phyloP scores from a whole-genome alignment of 1,140 invertebrate species.

The Paralvinella palmiformis region DNA sequence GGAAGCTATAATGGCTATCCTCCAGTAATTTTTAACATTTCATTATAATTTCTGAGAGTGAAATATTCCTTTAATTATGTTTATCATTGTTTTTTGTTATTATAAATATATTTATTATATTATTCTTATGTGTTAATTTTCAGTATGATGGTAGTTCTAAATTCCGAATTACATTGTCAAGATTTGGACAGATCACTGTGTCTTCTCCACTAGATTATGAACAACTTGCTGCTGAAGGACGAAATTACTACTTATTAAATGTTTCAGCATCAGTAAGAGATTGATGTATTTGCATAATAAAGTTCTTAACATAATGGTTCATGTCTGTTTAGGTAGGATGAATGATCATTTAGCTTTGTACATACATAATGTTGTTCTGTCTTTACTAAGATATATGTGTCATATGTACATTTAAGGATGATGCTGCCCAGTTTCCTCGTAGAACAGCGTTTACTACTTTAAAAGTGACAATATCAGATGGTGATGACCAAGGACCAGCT shows the following conservation, averaged over 20 bases:
- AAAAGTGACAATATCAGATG: slow-evolving; percentile 28
- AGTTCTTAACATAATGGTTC: not conserved
- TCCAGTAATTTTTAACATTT: no score
- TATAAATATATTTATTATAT: not conserved
- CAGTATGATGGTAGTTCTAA: slow-evolving; percentile 67
- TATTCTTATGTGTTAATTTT: slow-evolving; percentile 28
- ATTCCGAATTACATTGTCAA: slow-evolving; percentile 61
- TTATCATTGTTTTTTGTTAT: not conserved
- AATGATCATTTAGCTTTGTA: not conserved
- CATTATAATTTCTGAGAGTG: no score
- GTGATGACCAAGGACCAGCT: slow-evolving; percentile 31
- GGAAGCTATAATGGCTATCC: no score
- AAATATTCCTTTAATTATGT: not conserved
- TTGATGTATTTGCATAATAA: not conserved
- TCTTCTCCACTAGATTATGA: slow-evolving; percentile 27
- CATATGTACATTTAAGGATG: not conserved
- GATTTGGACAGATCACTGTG: slow-evolving; percentile 28
- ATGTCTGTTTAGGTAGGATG: not conserved
- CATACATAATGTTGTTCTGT: not conserved
- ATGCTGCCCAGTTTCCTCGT: not conserved
- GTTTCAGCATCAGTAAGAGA: slow-evolving; percentile 22
- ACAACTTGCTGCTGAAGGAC: slow-evolving; percentile 2
- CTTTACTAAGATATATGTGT: not conserved
- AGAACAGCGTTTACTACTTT: slow-evolving; percentile 20
- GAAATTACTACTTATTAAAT: slow-evolving; percentile 21